A percentile compares a stretch with the other conserved stretches of the same genome.
These are phyloP conservation scores for Camponotus vicinus DNA, from an alignment of 1,140 invertebrate species.

Conservation along the genomic window DNA sequence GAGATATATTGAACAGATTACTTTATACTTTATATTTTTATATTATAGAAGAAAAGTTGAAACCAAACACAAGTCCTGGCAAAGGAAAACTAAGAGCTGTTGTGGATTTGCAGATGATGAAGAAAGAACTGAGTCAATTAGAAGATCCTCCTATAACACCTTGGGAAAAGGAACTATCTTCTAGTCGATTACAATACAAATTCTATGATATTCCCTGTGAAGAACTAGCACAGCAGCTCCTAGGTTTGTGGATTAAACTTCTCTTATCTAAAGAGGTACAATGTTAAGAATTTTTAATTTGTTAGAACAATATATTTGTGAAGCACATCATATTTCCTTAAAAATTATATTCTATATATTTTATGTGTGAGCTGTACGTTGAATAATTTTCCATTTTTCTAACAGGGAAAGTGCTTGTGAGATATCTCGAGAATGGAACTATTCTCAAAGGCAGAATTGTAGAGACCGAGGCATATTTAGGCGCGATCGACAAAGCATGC, in stretches of 20 bases:
- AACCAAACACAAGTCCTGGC: conserved; percentile 28
- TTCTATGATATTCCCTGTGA: conserved; percentile 85
- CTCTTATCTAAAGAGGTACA: background rate
- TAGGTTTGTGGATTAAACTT: conserved; percentile 85
- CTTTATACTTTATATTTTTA: conserved; percentile 36
- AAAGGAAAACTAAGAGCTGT: conserved; percentile 68
- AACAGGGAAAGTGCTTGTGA: conserved; percentile 88
- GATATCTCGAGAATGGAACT: conserved; percentile 86
- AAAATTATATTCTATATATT: conserved; percentile 59
- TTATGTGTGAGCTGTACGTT: background rate
- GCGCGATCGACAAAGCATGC: conserved; percentile 91
- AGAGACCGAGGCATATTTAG: conserved; percentile 93
- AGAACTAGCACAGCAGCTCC: conserved; percentile 87
- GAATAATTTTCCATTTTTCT: conserved; percentile 27
- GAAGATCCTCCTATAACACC: conserved; percentile 80
- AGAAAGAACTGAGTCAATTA: conserved; percentile 79
- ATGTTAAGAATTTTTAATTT: background rate
- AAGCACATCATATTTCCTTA: background rate
- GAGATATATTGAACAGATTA: background rate
- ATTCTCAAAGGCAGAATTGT: conserved; percentile 90
- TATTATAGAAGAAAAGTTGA: conserved; percentile 35
- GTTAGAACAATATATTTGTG: background rate
- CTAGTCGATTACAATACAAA: conserved; percentile 74
- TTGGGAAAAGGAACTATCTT: conserved; percentile 77
- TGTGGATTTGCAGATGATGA: conserved; percentile 77